A percentile compares a stretch with the other conserved stretches of the same genome.
These are phyloP conservation scores for Lacerta viridis DNA, from an alignment of 2,797 vertebrate genomes.

Conservation along the genomic window DNA sequence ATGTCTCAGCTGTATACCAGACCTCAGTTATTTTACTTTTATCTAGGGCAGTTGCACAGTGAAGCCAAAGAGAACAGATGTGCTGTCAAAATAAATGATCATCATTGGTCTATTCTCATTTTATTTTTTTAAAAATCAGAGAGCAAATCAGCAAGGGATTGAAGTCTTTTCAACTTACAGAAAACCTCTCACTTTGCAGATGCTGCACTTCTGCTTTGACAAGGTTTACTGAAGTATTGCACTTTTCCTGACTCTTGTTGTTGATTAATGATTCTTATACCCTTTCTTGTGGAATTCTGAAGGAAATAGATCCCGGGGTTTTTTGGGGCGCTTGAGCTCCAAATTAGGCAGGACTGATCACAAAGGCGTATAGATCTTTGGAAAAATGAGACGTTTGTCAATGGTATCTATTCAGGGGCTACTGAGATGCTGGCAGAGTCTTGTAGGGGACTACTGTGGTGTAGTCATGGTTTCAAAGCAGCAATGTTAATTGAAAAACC, in stretches of 20 bases:
- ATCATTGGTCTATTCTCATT: constrained; percentile 47
- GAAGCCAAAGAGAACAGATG: constrained; percentile 28
- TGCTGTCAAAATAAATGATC: constrained; percentile 67
- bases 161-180: constrained; percentile 64
- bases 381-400: constrained; percentile 65
- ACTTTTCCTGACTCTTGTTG: constrained; percentile 58
- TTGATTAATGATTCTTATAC: constrained; percentile 78
- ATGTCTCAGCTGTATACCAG: background rate
- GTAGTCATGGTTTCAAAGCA: constrained; percentile 58
- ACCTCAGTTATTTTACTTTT: constrained; percentile 33
- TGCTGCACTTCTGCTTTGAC: constrained; percentile 59
- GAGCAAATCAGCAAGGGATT: constrained; percentile 50
- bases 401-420: constrained; percentile 59
- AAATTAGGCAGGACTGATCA: constrained; percentile 72
- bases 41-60: constrained; percentile 32
- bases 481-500: constrained; percentile 62
- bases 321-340: constrained; percentile 46
- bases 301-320: constrained; percentile 72
- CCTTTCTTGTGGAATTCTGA: constrained; percentile 72
- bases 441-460: constrained; percentile 60
- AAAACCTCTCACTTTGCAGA: constrained; percentile 71
- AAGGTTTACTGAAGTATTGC: constrained; percentile 66
- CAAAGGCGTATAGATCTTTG: constrained; percentile 64
- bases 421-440: constrained; percentile 57
- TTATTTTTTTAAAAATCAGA: constrained; percentile 48